Conservation (phyloP, 2,797 vertebrate species). For the Parambassis ranga region DNA sequence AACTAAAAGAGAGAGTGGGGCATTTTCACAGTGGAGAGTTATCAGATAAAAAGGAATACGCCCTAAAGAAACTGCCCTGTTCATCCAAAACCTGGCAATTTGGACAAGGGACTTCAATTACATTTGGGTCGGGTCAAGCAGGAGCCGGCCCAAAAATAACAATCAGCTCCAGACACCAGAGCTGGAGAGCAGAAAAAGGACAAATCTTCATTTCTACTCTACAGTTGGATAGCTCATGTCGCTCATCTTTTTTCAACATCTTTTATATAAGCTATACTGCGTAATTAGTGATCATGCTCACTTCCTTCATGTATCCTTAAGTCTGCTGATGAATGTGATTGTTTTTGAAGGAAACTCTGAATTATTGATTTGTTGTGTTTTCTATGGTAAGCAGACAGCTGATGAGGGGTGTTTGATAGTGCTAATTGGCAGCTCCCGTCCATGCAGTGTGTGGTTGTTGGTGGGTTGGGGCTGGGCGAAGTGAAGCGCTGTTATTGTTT, state of each 20-base stretch:
- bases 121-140: conserved; percentile 10
- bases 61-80: conserved; percentile 1
- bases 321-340: conserved; percentile 42
- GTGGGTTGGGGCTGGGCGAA: conserved; percentile 73
- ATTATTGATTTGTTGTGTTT: conserved; percentile 66
- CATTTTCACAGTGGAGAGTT: conserved; percentile 19
- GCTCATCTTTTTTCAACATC: background rate
- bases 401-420: conserved; percentile 76
- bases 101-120: conserved; percentile 13
- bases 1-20: conserved; percentile 50
- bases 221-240: background rate
- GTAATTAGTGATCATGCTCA: conserved; percentile 14
- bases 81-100: conserved; percentile 14
- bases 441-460: conserved; percentile 66
- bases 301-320: conserved; percentile 4
- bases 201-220: conserved; percentile 31
- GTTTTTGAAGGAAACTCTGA: conserved; percentile 56
- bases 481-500: conserved; percentile 79
- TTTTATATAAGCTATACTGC: conserved; percentile 18
- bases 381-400: conserved; percentile 67
- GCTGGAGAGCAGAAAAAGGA: background rate
- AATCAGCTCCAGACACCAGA: conserved; percentile 17
- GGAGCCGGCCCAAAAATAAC: conserved; percentile 8
- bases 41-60: conserved; percentile 58
- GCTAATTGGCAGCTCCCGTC: conserved; percentile 80